Evolutionary conservation across 2,113 vertebrate genomes (phyloP).

Genomic region (Cepphus grylle): DNA sequence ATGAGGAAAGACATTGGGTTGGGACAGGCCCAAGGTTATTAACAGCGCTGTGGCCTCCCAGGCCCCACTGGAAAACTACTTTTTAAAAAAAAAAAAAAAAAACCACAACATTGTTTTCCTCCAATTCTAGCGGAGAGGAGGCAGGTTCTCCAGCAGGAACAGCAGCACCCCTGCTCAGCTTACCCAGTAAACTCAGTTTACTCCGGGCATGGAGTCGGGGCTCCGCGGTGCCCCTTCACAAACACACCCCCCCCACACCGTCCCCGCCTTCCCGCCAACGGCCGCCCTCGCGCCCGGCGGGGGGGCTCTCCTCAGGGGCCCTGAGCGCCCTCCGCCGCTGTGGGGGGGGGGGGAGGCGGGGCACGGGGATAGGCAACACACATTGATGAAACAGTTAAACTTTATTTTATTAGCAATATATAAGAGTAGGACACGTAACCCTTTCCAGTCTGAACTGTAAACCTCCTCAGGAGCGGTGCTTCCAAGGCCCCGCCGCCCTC

Average conservation of each 20-base stretch:
- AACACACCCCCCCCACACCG: rapidly evolving
- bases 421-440: rapidly evolving
- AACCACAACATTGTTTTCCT: neutral
- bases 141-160: too few species aligned
- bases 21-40: neutral
- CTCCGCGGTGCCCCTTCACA: rapidly evolving
- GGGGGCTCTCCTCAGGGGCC: neutral
- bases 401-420: rapidly evolving
- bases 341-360: too few species aligned
- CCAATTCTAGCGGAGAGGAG: rapidly evolving
- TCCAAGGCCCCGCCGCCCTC: neutral
- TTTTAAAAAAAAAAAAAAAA: neutral
- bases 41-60: rapidly evolving
- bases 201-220: rapidly evolving
- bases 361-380: rapidly evolving
- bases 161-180: neutral
- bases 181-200: too few species aligned
- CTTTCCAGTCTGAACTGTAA: rapidly evolving
- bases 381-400: rapidly evolving
- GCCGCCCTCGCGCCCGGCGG: neutral
- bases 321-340: too few species aligned
- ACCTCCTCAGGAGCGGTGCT: rapidly evolving
- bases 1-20: rapidly evolving
- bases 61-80: neutral
- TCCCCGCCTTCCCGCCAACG: neutral